phyloP scores from a whole-genome alignment of 2,113 vertebrate genomes.

The Gadus chalcogrammus region DNA sequence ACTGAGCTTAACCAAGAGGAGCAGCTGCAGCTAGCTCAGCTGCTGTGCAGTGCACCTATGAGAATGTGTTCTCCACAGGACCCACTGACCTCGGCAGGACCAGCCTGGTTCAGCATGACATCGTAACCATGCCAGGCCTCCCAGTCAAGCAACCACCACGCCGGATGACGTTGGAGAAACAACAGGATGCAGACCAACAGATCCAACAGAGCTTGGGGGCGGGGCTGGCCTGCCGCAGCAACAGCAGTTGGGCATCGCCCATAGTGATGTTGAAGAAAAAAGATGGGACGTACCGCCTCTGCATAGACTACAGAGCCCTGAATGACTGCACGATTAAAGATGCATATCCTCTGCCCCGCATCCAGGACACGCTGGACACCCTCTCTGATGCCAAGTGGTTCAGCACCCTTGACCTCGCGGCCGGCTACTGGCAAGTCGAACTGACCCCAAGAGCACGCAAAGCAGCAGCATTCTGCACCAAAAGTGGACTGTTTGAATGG shows the following conservation, averaged over 20 bases:
- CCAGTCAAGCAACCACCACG: constrained; percentile 32
- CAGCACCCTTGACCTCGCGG: no score
- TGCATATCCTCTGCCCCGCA: no score
- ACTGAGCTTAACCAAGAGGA: not conserved
- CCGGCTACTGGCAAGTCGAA: no score
- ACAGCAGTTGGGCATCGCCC: constrained; percentile 34
- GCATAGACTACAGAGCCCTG: constrained; percentile 27
- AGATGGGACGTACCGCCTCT: constrained; percentile 13
- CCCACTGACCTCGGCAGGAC: constrained; percentile 27
- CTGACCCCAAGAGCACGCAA: no score
- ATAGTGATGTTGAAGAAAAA: constrained; percentile 44
- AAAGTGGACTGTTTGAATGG: constrained; percentile 36
- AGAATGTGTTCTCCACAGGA: constrained; percentile 12
- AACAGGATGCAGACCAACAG: constrained; percentile 11
- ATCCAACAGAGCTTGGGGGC: constrained; percentile 15
- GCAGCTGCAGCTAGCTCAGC: not conserved
- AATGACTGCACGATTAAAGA: constrained; percentile 23
- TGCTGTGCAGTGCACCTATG: constrained; percentile 17
- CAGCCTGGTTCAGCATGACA: constrained; percentile 40
- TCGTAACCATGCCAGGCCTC: not conserved
- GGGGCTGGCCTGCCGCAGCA: not conserved
- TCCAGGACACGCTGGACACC: no score
- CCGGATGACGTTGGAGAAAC: constrained; percentile 24
- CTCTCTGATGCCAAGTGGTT: no score
- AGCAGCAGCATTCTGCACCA: no score